phyloP scores from a whole-genome alignment of 2,797 vertebrate genomes.

The Lophius americanus region DNA sequence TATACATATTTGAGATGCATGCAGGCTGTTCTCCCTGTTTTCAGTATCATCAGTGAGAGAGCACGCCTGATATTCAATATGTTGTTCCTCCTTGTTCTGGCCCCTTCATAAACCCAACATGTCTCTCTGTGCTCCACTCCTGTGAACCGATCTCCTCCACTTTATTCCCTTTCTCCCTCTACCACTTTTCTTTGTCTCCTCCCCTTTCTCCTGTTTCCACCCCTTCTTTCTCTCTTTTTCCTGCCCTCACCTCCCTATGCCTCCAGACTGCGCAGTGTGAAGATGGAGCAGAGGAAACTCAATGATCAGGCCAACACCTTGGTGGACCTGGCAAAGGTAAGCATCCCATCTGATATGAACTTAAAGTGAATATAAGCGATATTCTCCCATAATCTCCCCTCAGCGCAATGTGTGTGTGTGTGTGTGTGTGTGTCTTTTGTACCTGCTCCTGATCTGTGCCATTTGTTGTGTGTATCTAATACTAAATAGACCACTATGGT shows the following conservation, averaged over 20 bases:
- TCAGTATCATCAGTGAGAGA: slow-evolving; percentile 45
- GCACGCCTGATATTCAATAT: slow-evolving; percentile 65
- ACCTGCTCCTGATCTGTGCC: no score
- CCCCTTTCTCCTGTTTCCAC: slow-evolving; percentile 21
- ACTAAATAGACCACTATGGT: no score
- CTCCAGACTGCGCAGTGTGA: slow-evolving; percentile 89
- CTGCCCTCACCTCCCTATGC: slow-evolving; percentile 25
- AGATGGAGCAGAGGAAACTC: slow-evolving; percentile 95
- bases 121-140: slow-evolving; percentile 37
- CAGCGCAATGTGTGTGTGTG: background rate
- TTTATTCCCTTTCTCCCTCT: slow-evolving; percentile 9
- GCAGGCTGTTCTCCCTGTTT: slow-evolving; percentile 68
- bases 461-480: no score
- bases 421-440: no score
- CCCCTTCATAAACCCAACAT: slow-evolving; percentile 46
- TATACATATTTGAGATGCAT: slow-evolving; percentile 74
- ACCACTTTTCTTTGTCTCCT: slow-evolving; percentile 19
- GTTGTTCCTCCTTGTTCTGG: slow-evolving; percentile 52
- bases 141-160: slow-evolving; percentile 23
- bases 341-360: background rate
- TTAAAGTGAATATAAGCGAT: background rate
- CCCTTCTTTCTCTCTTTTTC: slow-evolving; percentile 15
- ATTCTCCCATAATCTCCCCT: background rate
- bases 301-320: slow-evolving; percentile 94
- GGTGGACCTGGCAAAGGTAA: slow-evolving; percentile 92